phyloP scores from a whole-genome alignment of 2,888 invertebrate genomes.

The Ecliptopera silaceata region DNA sequence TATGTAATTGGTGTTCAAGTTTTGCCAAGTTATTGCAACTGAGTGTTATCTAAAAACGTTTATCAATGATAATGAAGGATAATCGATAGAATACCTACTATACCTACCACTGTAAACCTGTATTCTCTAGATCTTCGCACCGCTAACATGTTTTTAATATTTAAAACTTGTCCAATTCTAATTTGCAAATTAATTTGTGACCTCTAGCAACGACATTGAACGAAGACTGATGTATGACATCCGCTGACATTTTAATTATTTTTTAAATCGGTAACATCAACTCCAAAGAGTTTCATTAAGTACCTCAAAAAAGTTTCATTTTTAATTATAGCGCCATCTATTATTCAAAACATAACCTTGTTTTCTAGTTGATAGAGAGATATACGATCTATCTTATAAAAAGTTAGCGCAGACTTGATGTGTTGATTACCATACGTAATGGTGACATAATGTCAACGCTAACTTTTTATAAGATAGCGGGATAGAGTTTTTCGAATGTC shows the following conservation, averaged over 20 bases:
- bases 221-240: slow-evolving; percentile 2
- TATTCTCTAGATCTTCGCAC: slow-evolving; percentile 64
- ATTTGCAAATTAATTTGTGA: slow-evolving; percentile 13
- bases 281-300: too few species aligned
- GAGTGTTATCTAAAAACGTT: slow-evolving; percentile 16
- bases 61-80: slow-evolving; percentile 22
- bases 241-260: background rate
- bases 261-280: background rate
- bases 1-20: slow-evolving; percentile 23
- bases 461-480: too few species aligned
- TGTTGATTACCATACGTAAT: too few species aligned
- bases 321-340: too few species aligned
- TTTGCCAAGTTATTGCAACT: slow-evolving; percentile 23
- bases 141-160: slow-evolving; percentile 52
- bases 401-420: too few species aligned
- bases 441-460: too few species aligned
- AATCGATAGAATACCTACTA: slow-evolving; percentile 8
- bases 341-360: too few species aligned
- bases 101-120: slow-evolving; percentile 64
- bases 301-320: too few species aligned
- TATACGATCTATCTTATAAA: too few species aligned
- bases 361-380: too few species aligned
- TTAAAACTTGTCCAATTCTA: background rate
- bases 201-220: slow-evolving; percentile 1
- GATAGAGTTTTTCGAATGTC: background rate